Evolutionary conservation across 2,888 invertebrate species (phyloP).

Genomic region (Hirtodrosophila trivittata): DNA sequence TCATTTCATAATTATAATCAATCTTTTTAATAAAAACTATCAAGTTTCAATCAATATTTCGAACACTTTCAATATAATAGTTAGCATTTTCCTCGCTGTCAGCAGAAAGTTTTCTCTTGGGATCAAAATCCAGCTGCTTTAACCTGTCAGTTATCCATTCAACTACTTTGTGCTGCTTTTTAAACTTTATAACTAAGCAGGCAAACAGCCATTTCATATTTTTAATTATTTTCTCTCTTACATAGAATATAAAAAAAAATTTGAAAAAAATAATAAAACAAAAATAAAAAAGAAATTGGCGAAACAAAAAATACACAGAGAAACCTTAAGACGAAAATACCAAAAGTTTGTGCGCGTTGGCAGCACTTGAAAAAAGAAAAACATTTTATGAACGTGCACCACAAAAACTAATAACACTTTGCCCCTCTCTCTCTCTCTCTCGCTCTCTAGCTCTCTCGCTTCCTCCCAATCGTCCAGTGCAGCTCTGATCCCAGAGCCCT

Average conservation of each 20-base stretch:
- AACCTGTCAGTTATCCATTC: slow-evolving; percentile 15
- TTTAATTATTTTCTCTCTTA: slow-evolving; percentile 67
- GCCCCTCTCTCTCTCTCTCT: slow-evolving; percentile 17
- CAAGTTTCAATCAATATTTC: slow-evolving; percentile 24
- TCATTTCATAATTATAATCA: no score
- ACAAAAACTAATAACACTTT: slow-evolving; percentile 76
- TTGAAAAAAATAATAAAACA: slow-evolving; percentile 24
- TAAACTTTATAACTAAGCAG: slow-evolving; percentile 60
- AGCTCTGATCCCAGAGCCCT: slow-evolving; percentile 13
- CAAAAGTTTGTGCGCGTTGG: slow-evolving; percentile 52
- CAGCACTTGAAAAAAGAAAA: slow-evolving; percentile 58
- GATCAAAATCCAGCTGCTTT: slow-evolving; percentile 16
- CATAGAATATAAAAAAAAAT: slow-evolving; percentile 13
- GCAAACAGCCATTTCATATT: slow-evolving; percentile 59
- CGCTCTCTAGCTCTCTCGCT: slow-evolving; percentile 10
- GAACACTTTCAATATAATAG: slow-evolving; percentile 35
- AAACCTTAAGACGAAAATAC: slow-evolving; percentile 21
- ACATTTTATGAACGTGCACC: slow-evolving; percentile 72
- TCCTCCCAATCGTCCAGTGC: not conserved
- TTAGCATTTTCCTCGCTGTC: not conserved
- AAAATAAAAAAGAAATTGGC: slow-evolving; percentile 19
- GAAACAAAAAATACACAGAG: slow-evolving; percentile 19
- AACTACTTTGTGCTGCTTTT: slow-evolving; percentile 23
- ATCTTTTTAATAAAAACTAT: not conserved
- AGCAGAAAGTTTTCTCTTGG: slow-evolving; percentile 25